phyloP scores from a whole-genome alignment of 30 jellyfish, hydroid and myxozoan species.

The Cassiopea xamachana region DNA sequence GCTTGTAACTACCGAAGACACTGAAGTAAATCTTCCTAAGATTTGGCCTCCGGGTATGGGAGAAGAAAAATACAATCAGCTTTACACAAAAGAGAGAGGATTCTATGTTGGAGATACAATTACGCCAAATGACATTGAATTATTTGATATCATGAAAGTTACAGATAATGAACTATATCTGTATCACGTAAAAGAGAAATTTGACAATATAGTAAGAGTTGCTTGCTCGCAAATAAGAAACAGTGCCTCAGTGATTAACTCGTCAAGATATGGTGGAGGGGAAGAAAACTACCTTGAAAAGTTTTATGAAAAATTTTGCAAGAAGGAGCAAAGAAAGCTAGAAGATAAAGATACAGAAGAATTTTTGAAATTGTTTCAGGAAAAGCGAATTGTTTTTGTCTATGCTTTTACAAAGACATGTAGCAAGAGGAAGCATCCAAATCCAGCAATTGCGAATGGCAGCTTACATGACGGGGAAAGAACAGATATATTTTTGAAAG shows the following conservation, averaged over 20 bases:
- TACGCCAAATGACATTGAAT: not conserved
- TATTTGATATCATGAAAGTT: slow-evolving; percentile 19
- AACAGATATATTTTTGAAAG: not conserved
- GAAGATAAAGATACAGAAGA: not conserved
- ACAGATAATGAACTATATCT: not conserved
- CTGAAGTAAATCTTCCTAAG: not conserved
- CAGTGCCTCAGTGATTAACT: not conserved
- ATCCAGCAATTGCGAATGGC: slow-evolving; percentile 1
- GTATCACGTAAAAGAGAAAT: slow-evolving; percentile 6
- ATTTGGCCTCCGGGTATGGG: not conserved
- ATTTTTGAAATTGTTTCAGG: not conserved
- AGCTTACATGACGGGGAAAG: not conserved
- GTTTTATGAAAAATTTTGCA: not conserved
- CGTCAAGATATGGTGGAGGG: not conserved
- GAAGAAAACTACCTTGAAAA: not conserved
- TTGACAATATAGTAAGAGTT: not conserved
- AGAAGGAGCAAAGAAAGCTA: not conserved
- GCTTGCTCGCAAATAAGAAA: slow-evolving; percentile 23
- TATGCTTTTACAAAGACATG: too few species aligned
- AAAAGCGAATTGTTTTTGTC: not conserved
- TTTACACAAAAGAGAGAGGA: not conserved
- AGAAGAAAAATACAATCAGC: not conserved
- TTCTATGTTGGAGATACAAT: slow-evolving; percentile 29
- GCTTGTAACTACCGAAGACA: not conserved
- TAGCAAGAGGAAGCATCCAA: too few species aligned